phyloP scores from a whole-genome alignment of 2,888 invertebrate species.

The Pachymerium ferrugineum region DNA sequence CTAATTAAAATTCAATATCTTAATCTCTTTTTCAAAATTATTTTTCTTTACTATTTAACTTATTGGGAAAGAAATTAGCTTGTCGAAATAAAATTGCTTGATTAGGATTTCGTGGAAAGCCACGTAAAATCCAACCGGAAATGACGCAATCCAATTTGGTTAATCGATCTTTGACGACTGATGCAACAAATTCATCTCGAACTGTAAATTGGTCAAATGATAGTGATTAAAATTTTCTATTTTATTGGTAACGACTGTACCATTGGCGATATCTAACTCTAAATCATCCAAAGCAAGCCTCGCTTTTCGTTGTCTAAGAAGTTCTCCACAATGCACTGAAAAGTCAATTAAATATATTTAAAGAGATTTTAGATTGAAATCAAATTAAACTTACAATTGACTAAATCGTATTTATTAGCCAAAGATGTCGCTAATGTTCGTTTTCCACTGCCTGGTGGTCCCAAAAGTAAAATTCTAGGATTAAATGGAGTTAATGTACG shows the following conservation, averaged over 20 bases:
- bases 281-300: neutral
- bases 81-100: constrained; percentile 19
- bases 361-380: neutral
- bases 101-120: constrained; percentile 7
- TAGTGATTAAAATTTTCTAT: neutral
- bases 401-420: constrained; percentile 4
- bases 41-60: neutral
- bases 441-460: constrained; percentile 29
- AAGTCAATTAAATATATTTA: neutral
- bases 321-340: neutral
- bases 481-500: neutral
- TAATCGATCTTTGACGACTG: neutral
- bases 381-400: constrained; percentile 23
- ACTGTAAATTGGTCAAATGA: neutral
- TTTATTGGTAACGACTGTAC: no score
- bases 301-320: neutral
- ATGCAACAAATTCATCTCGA: neutral
- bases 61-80: constrained; percentile 6
- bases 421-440: neutral
- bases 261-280: neutral
- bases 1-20: neutral
- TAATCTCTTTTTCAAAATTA: neutral
- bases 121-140: constrained; percentile 19
- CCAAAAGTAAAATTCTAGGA: constrained; percentile 26
- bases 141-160: neutral